Conservation (phyloP, 2,888 invertebrate species). For the Mongoloraphidia duomilia region DNA sequence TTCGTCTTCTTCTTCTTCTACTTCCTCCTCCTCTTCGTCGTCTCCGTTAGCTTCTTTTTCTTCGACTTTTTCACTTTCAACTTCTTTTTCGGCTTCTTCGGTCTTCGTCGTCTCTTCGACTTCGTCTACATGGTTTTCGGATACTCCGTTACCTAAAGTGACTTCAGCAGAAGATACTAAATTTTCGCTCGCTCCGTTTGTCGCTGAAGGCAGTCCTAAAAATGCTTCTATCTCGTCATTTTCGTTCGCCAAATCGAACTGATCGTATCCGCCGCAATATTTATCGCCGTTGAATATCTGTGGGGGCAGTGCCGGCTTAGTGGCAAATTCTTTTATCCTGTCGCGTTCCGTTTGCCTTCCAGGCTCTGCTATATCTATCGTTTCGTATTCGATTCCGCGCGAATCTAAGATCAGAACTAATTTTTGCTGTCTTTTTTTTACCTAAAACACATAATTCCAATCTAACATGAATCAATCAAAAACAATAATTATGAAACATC, state of each 20-base stretch:
- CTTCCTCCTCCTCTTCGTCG: constrained; percentile 15
- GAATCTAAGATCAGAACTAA: constrained; percentile 88
- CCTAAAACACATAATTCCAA: constrained; percentile 56
- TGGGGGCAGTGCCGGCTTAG: constrained; percentile 69
- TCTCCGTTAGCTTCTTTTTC: constrained; percentile 12
- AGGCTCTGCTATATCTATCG: constrained; percentile 90
- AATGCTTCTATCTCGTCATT: constrained; percentile 79
- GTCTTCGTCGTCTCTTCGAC: constrained; percentile 20
- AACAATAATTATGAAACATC: no score
- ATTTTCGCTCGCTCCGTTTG: constrained; percentile 30
- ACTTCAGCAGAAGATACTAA: constrained; percentile 33
- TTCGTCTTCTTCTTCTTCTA: constrained; percentile 14
- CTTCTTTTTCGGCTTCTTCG: constrained; percentile 11
- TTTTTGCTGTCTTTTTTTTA: constrained; percentile 89
- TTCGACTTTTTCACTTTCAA: constrained; percentile 9
- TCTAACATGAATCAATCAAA: no score
- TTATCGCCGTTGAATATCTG: constrained; percentile 88
- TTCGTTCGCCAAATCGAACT: constrained; percentile 84
- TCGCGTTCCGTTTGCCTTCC: constrained; percentile 77
- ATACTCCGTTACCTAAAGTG: constrained; percentile 21
- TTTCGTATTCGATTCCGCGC: constrained; percentile 75
- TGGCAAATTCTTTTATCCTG: constrained; percentile 82
- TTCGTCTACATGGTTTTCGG: constrained; percentile 14
- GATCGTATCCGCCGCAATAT: constrained; percentile 91
- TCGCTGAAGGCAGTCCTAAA: constrained; percentile 54